phyloP scores from a whole-genome alignment of 1,140 invertebrate genomes.

The Camponotus pennsylvanicus region DNA sequence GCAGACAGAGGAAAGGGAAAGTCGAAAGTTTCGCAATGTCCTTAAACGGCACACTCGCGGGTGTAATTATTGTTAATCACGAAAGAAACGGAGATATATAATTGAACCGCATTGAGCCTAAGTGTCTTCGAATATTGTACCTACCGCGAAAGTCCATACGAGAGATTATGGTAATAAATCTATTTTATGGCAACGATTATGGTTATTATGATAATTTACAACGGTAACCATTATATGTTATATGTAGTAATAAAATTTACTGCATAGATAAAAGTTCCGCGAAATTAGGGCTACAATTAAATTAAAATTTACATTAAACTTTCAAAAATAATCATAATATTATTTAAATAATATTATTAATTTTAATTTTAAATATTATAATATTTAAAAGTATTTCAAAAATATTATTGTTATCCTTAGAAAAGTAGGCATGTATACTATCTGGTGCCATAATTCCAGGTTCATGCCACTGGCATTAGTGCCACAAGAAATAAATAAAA shows the following conservation, averaged over 20 bases:
- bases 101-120: not conserved
- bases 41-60: conserved; percentile 41
- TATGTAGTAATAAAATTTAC: not conserved
- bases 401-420: not conserved
- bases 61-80: conserved; percentile 53
- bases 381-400: no score
- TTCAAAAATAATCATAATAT: not conserved
- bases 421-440: not conserved
- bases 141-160: not conserved
- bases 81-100: conserved; percentile 25
- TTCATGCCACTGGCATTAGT: not conserved
- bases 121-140: conserved; percentile 32
- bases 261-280: no score
- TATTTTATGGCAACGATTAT: conserved; percentile 3
- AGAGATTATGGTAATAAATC: conserved; percentile 24
- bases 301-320: not conserved
- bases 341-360: not conserved
- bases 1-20: conserved; percentile 38
- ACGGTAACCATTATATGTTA: not conserved
- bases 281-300: not conserved
- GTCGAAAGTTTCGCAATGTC: conserved; percentile 35
- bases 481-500: no score
- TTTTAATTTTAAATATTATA: no score
- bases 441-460: not conserved
- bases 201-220: conserved; percentile 15